Base-by-base conservation (phyloP, 2,888 invertebrate species). In the Oxyteleia sp. region DNA sequence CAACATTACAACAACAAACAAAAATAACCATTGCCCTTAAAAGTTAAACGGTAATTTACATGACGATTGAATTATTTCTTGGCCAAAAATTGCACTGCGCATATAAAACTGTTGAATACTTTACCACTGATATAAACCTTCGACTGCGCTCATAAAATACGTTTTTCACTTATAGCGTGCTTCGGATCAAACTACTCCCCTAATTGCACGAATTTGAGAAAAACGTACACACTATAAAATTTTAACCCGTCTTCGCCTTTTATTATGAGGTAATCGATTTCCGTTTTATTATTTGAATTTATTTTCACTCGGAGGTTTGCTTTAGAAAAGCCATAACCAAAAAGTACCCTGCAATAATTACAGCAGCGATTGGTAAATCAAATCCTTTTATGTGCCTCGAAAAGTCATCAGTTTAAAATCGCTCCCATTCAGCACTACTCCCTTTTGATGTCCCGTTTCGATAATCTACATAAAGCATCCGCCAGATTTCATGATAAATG, bases 401-500 rank as follows among this genome's bases (percentile, higher is more conserved):
- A 63, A 32, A 49, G 47, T 63, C 63, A 20, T 38, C 51, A 66
- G 23, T 41, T 35, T 66, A 15, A 51, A 51, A 66, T 38, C 23
- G 41, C 20, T 47, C 35, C 35, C 20, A 64, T 64, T 20, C 20
- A 10, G 13, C 18, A 20, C 8, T 23, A 35, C 20, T 35, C 53
- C 38, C 15, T 13, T 53, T 43, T 29, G 53, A 53, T 68, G 15
- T 29, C 16, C 32, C 32, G 35, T 45, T 55, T 55, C 45, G 55
- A 55, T 69, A 69, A 57, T 45, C 32, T 57, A 32, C 55, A 11
- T 29, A 32, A 15, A 66, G 32, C 41, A 18, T 45, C 11, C 23
- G 13, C 20, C 4, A 69, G 32, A 69, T 69, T 32, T 69, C 11
- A 15, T 69, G 69, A 69, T 57, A 45, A 57, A 69, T 68, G 43